phyloP scores from a whole-genome alignment of 2,888 invertebrate genomes.

The Monochamus alternatus region DNA sequence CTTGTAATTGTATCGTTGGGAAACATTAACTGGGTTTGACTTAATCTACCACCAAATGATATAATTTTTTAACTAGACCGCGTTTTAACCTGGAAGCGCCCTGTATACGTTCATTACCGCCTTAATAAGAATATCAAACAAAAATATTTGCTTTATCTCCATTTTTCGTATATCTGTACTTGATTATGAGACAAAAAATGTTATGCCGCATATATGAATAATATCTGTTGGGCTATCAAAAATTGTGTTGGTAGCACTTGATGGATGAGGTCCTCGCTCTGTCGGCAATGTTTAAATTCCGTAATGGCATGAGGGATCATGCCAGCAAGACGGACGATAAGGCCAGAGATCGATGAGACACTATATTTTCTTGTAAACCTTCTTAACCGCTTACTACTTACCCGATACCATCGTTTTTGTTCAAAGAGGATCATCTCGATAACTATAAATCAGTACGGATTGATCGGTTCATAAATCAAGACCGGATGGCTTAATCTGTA shows the following conservation, averaged over 20 bases:
- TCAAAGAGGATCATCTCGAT: constrained; percentile 41
- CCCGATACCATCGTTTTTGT: constrained; percentile 29
- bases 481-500: constrained; percentile 27
- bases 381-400: constrained; percentile 34
- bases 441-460: constrained; percentile 43
- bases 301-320: constrained; percentile 34
- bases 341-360: constrained; percentile 39
- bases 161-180: constrained; percentile 29
- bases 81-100: neutral
- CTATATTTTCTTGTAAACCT: constrained; percentile 36
- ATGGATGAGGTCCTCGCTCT: constrained; percentile 47
- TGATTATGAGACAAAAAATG: constrained; percentile 46
- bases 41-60: too few species aligned
- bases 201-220: constrained; percentile 29
- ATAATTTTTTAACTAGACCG: too few species aligned
- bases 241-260: constrained; percentile 48
- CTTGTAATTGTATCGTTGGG: too few species aligned
- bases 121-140: neutral
- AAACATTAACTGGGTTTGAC: too few species aligned
- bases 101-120: neutral
- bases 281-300: constrained; percentile 43
- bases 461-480: constrained; percentile 42
- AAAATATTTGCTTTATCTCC: constrained; percentile 18
- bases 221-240: constrained; percentile 33
- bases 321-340: constrained; percentile 31